phyloP scores from a whole-genome alignment of 2,888 invertebrate genomes.

The Oxystoma pomonae region DNA sequence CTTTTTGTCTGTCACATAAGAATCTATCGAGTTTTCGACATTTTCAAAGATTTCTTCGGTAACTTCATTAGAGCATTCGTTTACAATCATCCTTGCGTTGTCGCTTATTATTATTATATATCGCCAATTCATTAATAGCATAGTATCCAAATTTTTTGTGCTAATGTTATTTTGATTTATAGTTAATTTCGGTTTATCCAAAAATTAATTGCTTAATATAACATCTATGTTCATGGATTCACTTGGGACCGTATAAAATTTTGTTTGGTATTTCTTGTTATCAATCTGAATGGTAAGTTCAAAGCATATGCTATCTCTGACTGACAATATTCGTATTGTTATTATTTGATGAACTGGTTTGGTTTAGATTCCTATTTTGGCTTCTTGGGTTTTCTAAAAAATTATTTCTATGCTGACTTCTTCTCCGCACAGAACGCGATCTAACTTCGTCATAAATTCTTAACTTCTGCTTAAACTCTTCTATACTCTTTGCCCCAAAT shows the following conservation, averaged over 20 bases:
- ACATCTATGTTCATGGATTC: not conserved
- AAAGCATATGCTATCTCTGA: not conserved
- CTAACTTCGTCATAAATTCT: conserved; percentile 22
- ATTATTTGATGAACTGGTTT: conserved; percentile 8
- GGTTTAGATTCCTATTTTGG: not conserved
- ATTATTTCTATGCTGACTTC: too few species aligned
- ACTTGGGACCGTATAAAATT: not conserved
- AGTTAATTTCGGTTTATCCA: not conserved
- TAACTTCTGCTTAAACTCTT: conserved; percentile 23
- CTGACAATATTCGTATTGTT: conserved; percentile 17
- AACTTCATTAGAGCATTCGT: not conserved
- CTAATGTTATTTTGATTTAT: conserved; percentile 10
- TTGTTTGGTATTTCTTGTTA: not conserved
- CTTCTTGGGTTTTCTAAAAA: too few species aligned
- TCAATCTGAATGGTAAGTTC: not conserved
- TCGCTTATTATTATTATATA: not conserved
- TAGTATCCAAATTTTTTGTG: conserved; percentile 9
- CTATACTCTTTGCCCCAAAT: conserved; percentile 22
- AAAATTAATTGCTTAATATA: not conserved
- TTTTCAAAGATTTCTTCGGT: not conserved
- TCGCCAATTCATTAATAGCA: not conserved
- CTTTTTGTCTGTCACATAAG: conserved; percentile 12
- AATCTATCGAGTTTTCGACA: conserved; percentile 7
- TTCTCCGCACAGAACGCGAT: too few species aligned
- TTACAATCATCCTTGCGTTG: too few species aligned